phyloP scores from a whole-genome alignment of 2,888 invertebrate genomes.

The Drosophila borborema region DNA sequence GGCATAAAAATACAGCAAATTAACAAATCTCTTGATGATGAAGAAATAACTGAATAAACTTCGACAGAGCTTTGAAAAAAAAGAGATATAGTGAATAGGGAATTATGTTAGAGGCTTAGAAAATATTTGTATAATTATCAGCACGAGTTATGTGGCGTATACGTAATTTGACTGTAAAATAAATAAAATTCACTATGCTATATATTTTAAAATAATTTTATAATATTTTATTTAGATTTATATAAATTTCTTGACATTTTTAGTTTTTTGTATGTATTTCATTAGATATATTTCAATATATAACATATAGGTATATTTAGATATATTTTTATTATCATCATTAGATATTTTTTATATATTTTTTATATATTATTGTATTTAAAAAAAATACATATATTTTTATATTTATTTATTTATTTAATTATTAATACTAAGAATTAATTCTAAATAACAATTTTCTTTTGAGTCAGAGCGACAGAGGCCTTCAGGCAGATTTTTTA shows the following conservation, averaged over 20 bases:
- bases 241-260: no score
- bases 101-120: not conserved
- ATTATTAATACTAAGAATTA: no score
- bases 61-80: no score
- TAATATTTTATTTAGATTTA: no score
- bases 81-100: not conserved
- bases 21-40: not conserved
- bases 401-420: no score
- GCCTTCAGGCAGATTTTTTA: no score
- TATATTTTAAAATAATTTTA: no score
- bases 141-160: not conserved
- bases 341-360: no score
- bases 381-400: not conserved
- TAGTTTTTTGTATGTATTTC: not conserved
- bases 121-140: not conserved
- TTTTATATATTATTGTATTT: no score
- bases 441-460: no score
- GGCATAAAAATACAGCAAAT: not conserved
- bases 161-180: not conserved
- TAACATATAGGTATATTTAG: not conserved
- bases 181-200: not conserved
- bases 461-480: no score
- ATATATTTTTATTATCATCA: not conserved
- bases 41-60: not conserved
- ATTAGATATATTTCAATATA: not conserved